These are phyloP conservation scores for Ophion obscuratus DNA, from an alignment of 2,888 invertebrate species.

Conservation along the genomic window DNA sequence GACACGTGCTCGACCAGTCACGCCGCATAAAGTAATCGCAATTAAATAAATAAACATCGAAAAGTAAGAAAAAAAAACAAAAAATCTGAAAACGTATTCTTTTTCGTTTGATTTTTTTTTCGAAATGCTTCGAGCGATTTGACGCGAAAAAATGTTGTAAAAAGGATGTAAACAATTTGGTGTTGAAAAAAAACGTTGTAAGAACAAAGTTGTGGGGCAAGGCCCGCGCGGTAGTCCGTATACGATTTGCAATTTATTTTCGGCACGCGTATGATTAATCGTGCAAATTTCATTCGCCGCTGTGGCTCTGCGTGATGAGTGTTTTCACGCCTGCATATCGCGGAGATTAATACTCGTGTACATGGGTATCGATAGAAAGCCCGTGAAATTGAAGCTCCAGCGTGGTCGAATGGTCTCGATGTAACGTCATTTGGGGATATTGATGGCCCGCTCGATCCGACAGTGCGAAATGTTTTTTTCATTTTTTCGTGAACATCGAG, in stretches of 20 bases:
- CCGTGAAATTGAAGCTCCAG: constrained; percentile 38
- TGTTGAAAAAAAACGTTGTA: neutral
- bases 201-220: too few relatives aligned
- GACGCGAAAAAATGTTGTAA: neutral
- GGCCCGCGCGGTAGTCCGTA: neutral
- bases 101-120: neutral
- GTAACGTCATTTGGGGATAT: constrained; percentile 14
- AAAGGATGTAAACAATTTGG: neutral
- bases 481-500: neutral
- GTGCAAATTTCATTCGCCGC: constrained; percentile 7
- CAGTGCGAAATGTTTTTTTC: neutral
- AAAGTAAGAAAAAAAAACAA: neutral
- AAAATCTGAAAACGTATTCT: neutral
- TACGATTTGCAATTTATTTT: neutral
- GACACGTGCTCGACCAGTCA: constrained; percentile 53
- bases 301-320: constrained; percentile 35
- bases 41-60: neutral
- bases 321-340: constrained; percentile 51
- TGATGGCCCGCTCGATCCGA: constrained; percentile 31
- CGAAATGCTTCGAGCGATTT: neutral
- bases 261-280: neutral
- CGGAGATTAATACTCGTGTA: constrained; percentile 43
- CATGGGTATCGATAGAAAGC: constrained; percentile 28
- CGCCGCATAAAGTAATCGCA: constrained; percentile 2
- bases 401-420: constrained; percentile 12